Base-by-base conservation (phyloP, 2,113 vertebrate genomes). In the Psephotus haematonotus region DNA sequence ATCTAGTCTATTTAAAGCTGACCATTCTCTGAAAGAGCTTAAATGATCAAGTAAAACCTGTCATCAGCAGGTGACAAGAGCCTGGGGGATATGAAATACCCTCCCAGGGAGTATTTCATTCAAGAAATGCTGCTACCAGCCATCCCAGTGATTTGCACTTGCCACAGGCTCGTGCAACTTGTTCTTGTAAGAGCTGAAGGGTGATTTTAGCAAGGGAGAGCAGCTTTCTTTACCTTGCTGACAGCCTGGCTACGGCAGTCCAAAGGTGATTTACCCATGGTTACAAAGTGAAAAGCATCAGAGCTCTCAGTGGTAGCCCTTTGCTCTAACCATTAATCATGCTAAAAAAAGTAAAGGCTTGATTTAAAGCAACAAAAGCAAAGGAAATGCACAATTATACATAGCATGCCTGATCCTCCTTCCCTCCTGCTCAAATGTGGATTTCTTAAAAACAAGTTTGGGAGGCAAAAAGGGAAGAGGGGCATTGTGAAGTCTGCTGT, bases 111-210 rank as follows among this genome's bases (percentile, higher is more conserved):
- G 24, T 35, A 59, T 82, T 86, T 70, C 0, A 13, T 39, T 15
- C 52, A 41, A 60, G 39, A 82, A 63, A 39, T 25, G 7, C 23
- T 44, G 41, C 41, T 23, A 3, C 8, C 49, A 77, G 59, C 27
- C 4, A 0, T 2, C 27, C 46, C 0, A 1, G 6, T 39, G 76
- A 7, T 62, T 64, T 88, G 17, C 7, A 3, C 16, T 6, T 46
- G 28, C 35, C 24, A 37, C 17, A 44, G 13, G 11, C 49, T 41
- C 39, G 7, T 57, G 25, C 29, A 35, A 3, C 71, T 83, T 52
- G 33, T 65, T 60, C 16, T 50, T 75, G 25, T 33, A n/a, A 29
- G 41, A 85, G 24, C 20, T 27, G 10, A 29, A 65, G 12, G 41
- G 41, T 47, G 49, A 16, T 67, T 89, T 59, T 47, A 29, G n/a